phyloP scores from a whole-genome alignment of 2,888 invertebrate species.

The Leucoma salicis region DNA sequence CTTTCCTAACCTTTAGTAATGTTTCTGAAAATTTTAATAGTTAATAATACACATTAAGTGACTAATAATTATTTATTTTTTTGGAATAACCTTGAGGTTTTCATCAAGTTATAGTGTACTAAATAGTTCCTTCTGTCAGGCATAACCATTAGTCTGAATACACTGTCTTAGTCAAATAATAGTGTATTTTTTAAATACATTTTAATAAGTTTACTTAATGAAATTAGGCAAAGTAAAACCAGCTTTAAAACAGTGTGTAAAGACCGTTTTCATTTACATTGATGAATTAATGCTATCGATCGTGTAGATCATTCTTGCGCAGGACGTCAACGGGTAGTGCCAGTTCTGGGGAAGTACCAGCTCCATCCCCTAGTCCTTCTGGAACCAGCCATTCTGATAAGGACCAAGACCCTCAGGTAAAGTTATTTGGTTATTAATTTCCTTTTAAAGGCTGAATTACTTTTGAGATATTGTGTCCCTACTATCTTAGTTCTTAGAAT shows the following conservation, averaged over 20 bases:
- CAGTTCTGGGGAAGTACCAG: slow-evolving; percentile 74
- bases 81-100: background rate
- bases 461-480: too few species aligned
- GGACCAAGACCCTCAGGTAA: slow-evolving; percentile 90
- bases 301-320: slow-evolving; percentile 79
- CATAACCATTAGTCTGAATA: slow-evolving; percentile 53
- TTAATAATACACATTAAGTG: background rate
- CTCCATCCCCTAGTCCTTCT: slow-evolving; percentile 89
- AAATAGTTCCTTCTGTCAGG: slow-evolving; percentile 47
- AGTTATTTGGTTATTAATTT: background rate
- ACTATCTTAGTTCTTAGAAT: too few species aligned
- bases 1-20: slow-evolving; percentile 9
- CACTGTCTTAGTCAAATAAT: slow-evolving; percentile 39
- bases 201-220: too few species aligned
- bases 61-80: background rate
- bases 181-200: background rate
- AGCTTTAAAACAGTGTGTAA: slow-evolving; percentile 54
- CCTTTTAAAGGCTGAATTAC: too few species aligned
- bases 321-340: slow-evolving; percentile 79
- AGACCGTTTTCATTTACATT: slow-evolving; percentile 59
- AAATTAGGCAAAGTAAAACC: background rate
- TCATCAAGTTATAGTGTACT: slow-evolving; percentile 9
- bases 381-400: slow-evolving; percentile 96
- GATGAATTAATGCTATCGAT: slow-evolving; percentile 69
- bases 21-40: background rate